Conservation (phyloP, 2,113 vertebrate species). For the Butorides virescens region DNA sequence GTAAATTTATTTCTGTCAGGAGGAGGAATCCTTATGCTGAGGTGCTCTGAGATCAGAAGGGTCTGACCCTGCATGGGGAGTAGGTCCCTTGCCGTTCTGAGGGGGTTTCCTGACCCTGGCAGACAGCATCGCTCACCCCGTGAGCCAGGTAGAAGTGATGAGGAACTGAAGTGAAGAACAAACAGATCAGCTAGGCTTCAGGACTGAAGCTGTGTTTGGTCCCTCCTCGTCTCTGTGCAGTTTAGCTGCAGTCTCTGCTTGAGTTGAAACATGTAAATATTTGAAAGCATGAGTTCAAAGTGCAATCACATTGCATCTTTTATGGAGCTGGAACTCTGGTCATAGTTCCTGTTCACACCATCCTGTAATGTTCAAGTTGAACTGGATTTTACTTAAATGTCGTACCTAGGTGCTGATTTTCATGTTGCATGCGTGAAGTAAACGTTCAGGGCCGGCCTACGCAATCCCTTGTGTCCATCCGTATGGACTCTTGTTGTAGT, state of each 20-base stretch:
- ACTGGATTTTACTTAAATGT: background rate
- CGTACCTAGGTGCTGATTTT: background rate
- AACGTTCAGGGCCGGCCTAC: background rate
- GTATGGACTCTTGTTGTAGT: background rate
- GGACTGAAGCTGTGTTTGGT: background rate
- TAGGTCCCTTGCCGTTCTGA: background rate
- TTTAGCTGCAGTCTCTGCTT: background rate
- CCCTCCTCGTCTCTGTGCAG: background rate
- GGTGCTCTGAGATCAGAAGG: background rate
- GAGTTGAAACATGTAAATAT: background rate
- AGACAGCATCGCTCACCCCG: background rate
- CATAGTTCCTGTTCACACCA: background rate
- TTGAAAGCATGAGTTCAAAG: background rate
- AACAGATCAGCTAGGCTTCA: background rate
- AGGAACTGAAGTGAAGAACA: background rate
- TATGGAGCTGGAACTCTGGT: background rate
- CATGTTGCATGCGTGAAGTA: accelerated
- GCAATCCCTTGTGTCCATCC: background rate
- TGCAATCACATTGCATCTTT: too few species aligned
- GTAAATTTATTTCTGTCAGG: slow-evolving; percentile 9
- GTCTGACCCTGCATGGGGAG: background rate
- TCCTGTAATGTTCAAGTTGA: background rate
- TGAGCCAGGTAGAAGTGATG: background rate
- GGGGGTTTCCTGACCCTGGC: accelerated
- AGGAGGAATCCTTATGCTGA: accelerated